phyloP scores from a whole-genome alignment of 2,113 vertebrate genomes.

The Pimephales promelas region DNA sequence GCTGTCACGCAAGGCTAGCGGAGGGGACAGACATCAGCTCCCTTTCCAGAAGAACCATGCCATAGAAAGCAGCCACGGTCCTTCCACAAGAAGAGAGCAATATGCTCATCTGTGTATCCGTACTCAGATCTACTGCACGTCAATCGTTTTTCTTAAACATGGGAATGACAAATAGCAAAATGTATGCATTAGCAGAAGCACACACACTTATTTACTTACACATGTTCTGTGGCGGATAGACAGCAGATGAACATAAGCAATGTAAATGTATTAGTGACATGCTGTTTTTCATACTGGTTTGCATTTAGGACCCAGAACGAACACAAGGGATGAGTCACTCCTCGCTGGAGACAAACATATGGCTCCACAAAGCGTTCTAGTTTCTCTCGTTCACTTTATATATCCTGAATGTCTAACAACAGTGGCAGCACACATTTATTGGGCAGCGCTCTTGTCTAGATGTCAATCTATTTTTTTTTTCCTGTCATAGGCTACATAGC shows the following conservation, averaged over 20 bases:
- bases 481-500: background rate
- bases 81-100: conserved; percentile 32
- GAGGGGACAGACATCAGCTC: conserved; percentile 59
- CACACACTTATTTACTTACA: conserved; percentile 2
- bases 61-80: background rate
- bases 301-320: background rate
- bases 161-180: background rate
- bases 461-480: background rate
- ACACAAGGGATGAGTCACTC: background rate
- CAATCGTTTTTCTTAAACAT: background rate
- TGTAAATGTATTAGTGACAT: conserved; percentile 31
- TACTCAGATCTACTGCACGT: background rate
- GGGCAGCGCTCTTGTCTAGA: background rate
- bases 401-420: background rate
- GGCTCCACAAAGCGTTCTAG: background rate
- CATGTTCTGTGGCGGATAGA: conserved; percentile 22
- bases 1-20: conserved; percentile 73
- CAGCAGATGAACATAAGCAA: conserved; percentile 44
- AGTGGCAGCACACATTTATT: background rate
- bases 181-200: background rate
- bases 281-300: conserved; percentile 47
- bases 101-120: background rate
- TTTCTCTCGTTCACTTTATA: background rate
- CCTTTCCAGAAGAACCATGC: conserved; percentile 35
- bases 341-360: conserved; percentile 7